Evolutionary conservation across 2,113 vertebrate species (phyloP), one percentile per base, ranked within the genome.

Genomic region (Mastomys natalensis): DNA sequence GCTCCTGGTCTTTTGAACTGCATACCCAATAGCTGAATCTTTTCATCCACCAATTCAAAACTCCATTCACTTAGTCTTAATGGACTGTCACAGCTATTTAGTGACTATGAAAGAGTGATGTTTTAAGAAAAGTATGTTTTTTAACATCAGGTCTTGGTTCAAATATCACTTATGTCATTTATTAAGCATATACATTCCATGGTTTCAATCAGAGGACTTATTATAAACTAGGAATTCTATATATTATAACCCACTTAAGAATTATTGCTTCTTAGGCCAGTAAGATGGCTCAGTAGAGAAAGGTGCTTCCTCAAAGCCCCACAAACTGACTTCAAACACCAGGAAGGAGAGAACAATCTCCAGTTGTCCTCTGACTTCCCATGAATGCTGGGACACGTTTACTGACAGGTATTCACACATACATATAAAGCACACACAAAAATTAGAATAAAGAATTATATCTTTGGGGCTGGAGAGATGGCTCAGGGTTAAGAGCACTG

Each of bases 141-240:
- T 94, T 81, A 21, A 48, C 45, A 62, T 29, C 29, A 95, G 26
- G 43, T 11, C 3, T 90, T 80, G 40, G 17, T 74, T 93, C 87
- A 88, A 80, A 58, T 90, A 64, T 51, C 55, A 60, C 81, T 87
- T 93, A 17, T 94, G 34, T 86, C 43, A 60, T 93, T 91, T 85
- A 90, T 15, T 68, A 74, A 26, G 34, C 70, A 7, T 87, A 13
- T 43, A 58, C 34, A 10, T 93, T 90, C 81, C 37, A 90, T 43
- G 31, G 7, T 58, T 45, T 92, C 84, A 87, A 68, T 73, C 80
- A 60, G 8, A 40, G 11, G 60, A 6, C 53, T 60, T 40, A 31
- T 43, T 84, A 43, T 84, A 84, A 43, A 43, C 13, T 15, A 43
- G 13, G n/a, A 84, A 43, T 43, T 84, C 31, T 84, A 43, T 43